Base-by-base conservation (phyloP, 2,888 invertebrate genomes). In the Taenaris catops region DNA sequence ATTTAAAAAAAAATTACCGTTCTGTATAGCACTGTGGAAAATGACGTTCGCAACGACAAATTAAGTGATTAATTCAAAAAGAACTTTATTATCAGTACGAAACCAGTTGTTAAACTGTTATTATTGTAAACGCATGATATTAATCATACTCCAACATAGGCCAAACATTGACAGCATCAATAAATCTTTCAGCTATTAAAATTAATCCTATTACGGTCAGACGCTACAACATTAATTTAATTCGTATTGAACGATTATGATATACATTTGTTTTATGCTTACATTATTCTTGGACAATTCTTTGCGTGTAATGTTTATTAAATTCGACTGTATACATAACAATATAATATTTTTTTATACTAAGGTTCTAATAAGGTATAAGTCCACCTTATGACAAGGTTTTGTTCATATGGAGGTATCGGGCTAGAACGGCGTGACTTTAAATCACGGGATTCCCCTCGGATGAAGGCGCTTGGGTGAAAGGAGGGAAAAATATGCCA, bases 111-210 rank as follows among this genome's bases (percentile, higher is more conserved):
- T 29, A 40, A 44, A 44, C 19, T 26, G 38, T 31, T 40, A 40
- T 44, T 41, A 48, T 40, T 32, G 23, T 26, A 11, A 21, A 38
- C 35, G 17, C 24, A 41, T 14, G 36, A 38, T 34, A 48, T 44
- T 34, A 46, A 47, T 49, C 49, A 48, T 33, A 24, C 18, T 10
- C 10, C 11, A 19, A 25, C n/a, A 48, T 29, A 41, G 38, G 33
- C 46, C 35, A 46, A 43, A 44, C 40, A 44, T 34, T 47, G 50
- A 50, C 51, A 47, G 42, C 14, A 6, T 23, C 19, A 44, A 49
- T 49, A 46, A 45, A 46, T 45, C 46, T 40, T 34, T 18, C 9
- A 28, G 27, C 33, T 41, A 46, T 40, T 48, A 40, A 38, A 25
- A 19, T 37, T 46, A 40, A 44, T 34, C 35, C 25, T 34, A 42